phyloP scores from a whole-genome alignment of 2,113 vertebrate species.

The Crotalus tigris region DNA sequence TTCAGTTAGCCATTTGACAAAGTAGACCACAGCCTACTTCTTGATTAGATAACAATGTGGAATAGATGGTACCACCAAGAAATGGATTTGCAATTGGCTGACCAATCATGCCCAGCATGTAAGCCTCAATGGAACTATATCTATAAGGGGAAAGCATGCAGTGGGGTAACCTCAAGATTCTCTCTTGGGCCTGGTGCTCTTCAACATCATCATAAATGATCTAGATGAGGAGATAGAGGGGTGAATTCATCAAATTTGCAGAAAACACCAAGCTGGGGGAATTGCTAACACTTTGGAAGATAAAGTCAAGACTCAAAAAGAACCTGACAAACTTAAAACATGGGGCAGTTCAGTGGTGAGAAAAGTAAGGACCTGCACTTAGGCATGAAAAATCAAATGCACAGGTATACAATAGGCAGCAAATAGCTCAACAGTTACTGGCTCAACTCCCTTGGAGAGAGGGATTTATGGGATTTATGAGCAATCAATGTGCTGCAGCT shows the following conservation, averaged over 20 bases:
- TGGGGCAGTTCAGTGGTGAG: background rate
- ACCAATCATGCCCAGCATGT: background rate
- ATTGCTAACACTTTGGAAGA: background rate
- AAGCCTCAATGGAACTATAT: background rate
- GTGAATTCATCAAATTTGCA: background rate
- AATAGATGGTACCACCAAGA: background rate
- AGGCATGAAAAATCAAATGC: background rate
- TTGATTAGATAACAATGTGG: background rate
- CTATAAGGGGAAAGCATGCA: background rate
- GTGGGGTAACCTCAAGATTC: background rate
- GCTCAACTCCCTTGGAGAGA: background rate
- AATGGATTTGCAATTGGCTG: background rate
- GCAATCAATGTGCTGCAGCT: background rate
- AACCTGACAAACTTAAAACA: background rate
- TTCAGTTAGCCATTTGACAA: background rate
- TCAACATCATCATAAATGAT: background rate
- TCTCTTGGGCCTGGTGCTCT: background rate
- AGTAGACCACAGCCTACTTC: background rate
- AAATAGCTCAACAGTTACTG: background rate
- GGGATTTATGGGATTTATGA: background rate
- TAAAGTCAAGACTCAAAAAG: background rate
- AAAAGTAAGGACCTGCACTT: background rate
- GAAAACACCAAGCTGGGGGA: background rate
- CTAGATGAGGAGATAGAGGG: background rate
- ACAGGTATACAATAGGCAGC: background rate